phyloP scores from a whole-genome alignment of 2,797 vertebrate genomes.

The Synanceia verrucosa region DNA sequence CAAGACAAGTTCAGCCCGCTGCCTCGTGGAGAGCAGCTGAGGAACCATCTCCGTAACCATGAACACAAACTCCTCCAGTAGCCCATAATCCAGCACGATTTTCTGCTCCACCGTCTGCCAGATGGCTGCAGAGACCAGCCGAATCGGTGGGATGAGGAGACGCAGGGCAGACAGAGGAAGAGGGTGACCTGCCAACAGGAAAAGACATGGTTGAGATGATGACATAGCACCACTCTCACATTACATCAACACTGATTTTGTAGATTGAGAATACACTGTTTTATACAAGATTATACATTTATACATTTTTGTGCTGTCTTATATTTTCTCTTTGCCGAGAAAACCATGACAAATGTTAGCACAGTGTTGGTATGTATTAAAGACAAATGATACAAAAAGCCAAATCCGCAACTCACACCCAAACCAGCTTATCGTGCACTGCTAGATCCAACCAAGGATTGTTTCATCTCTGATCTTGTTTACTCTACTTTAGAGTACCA shows the following conservation, averaged over 20 bases:
- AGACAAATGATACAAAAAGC: neutral
- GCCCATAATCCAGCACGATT: constrained; percentile 78
- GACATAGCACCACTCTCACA: neutral
- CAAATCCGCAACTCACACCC: neutral
- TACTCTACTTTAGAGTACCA: too few species aligned
- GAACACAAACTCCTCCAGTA: constrained; percentile 82
- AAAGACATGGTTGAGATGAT: neutral
- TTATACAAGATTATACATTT: neutral
- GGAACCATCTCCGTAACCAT: constrained; percentile 80
- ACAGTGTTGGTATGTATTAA: neutral
- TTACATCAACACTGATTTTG: neutral
- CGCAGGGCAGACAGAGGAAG: constrained; percentile 67
- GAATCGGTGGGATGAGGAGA: constrained; percentile 72
- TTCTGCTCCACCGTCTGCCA: constrained; percentile 83
- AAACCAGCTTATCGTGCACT: too few species aligned
- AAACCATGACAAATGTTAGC: too few species aligned
- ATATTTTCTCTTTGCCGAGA: neutral
- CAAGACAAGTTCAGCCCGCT: constrained; percentile 83
- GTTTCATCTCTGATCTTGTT: neutral
- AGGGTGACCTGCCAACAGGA: constrained; percentile 48
- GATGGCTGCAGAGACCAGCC: constrained; percentile 80
- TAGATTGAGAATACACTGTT: neutral
- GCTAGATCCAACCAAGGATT: neutral
- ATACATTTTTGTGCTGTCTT: neutral
- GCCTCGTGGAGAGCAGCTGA: constrained; percentile 79